phyloP scores from a whole-genome alignment of 2,888 invertebrate species.

The Spilarctia lutea region DNA sequence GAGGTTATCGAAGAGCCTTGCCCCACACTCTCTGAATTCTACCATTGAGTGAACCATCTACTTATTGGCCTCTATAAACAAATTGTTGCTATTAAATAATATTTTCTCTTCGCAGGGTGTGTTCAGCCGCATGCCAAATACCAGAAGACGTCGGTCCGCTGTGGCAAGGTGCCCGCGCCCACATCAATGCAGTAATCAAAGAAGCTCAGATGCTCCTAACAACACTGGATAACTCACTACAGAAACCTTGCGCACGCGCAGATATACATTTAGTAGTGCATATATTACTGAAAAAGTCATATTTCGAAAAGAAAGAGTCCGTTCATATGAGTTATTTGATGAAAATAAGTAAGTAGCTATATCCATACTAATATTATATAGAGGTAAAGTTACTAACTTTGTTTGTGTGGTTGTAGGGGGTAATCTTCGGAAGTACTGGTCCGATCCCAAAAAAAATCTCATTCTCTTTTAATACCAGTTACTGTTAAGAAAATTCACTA shows the following conservation, averaged over 20 bases:
- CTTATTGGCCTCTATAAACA: too few species aligned
- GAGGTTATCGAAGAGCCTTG: too few species aligned
- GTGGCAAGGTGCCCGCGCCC: slow-evolving; percentile 65
- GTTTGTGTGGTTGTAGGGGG: too few species aligned
- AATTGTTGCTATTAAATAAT: background rate
- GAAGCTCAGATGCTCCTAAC: slow-evolving; percentile 55
- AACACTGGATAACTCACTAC: slow-evolving; percentile 35
- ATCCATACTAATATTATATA: too few species aligned
- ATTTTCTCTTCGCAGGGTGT: slow-evolving; percentile 62
- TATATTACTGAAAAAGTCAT: slow-evolving; percentile 58
- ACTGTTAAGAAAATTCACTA: too few species aligned
- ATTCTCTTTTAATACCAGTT: too few species aligned
- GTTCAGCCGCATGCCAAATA: slow-evolving; percentile 76
- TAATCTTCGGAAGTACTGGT: too few species aligned
- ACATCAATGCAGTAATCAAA: slow-evolving; percentile 50
- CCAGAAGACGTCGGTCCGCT: slow-evolving; percentile 62
- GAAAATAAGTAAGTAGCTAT: slow-evolving; percentile 67
- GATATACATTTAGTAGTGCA: slow-evolving; percentile 62
- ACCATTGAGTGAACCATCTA: background rate
- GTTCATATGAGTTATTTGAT: slow-evolving; percentile 60
- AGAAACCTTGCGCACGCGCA: slow-evolving; percentile 64
- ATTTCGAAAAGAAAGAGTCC: slow-evolving; percentile 58
- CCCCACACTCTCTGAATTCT: background rate
- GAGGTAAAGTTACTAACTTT: too few species aligned
- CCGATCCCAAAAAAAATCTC: too few species aligned